Base-by-base conservation (phyloP, 1,140 invertebrate species). In the Drosophila prosaltans region DNA sequence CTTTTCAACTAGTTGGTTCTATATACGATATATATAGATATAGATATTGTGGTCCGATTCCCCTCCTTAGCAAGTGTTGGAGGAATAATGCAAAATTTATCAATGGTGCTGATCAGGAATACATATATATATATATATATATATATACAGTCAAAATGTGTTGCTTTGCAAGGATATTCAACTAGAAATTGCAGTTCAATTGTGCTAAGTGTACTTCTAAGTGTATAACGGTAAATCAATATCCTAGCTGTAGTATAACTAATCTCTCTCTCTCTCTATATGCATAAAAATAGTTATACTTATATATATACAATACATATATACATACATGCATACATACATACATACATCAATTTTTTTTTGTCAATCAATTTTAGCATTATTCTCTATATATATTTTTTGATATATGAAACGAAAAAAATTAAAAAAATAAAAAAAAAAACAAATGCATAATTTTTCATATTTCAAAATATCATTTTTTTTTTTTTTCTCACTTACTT, bases 151-250 rank as follows among this genome's bases (percentile, higher is more conserved):
- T 7, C 11, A 24, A 36, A 24, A 24, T 26, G 45, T 21, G 8
- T 51, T 51, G 21, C 45, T 51, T 51, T 51, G 32, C 32, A 58
- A 39, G 28, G 32, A 58, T 32, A 32, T 8, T 1, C 6, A 24
- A 28, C 64, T 55, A 58, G 21, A 58, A 74, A 64, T 54, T 71
- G 45, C 72, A 69, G 75, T 85, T 86, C 75, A 82, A 88, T 86
- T 86, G 75, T 78, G 79, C 82, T 86, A 88, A 86, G 82, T 88
- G 83, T 86, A 86, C 80, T 83, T 88, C 72, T 86, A 86, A 86
- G 83, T 88, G 80, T 89, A 65, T 89, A 72, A 86, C 75, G 82
- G 59, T 86, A 76, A 51, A 76, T 81, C 72, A 69, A 81, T 78
- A 85, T 77, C 81, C 80, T 82, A 84, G 80, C 73, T 84, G 48